Conservation (phyloP, 2,888 invertebrate genomes). For the Drosophila mimetica region DNA sequence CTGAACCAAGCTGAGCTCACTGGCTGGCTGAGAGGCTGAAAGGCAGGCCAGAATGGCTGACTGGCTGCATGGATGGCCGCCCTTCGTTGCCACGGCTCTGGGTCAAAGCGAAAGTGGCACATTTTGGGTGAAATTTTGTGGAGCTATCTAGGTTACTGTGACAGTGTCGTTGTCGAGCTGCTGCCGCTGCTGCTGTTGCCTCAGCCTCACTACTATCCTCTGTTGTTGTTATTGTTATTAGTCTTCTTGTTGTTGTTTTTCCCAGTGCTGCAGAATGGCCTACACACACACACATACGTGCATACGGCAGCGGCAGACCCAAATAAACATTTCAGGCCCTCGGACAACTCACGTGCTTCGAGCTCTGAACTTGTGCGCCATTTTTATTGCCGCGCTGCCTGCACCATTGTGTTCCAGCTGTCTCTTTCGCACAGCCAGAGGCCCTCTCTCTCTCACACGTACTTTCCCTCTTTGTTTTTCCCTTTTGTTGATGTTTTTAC, state of each 20-base stretch:
- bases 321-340: constrained; percentile 75
- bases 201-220: background rate
- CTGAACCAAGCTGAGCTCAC: constrained; percentile 9
- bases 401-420: constrained; percentile 68
- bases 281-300: constrained; percentile 46
- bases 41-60: constrained; percentile 15
- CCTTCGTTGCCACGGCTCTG: constrained; percentile 70
- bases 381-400: constrained; percentile 68
- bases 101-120: constrained; percentile 81
- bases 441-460: background rate
- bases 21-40: constrained; percentile 18
- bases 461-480: constrained; percentile 28
- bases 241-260: constrained; percentile 44
- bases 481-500: constrained; percentile 75
- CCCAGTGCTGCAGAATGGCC: constrained; percentile 64
- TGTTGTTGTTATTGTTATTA: constrained; percentile 30
- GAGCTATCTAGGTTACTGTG: constrained; percentile 77
- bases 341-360: constrained; percentile 72
- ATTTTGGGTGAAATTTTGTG: constrained; percentile 77
- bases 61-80: constrained; percentile 47
- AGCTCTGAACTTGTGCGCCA: constrained; percentile 77
- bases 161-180: constrained; percentile 60
- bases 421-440: constrained; percentile 16
- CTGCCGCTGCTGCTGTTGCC: constrained; percentile 23
- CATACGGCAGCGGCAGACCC: constrained; percentile 58